Evolutionary conservation across 2,888 invertebrate genomes (phyloP).

Genomic region (Prosopocoilus inquinatus): DNA sequence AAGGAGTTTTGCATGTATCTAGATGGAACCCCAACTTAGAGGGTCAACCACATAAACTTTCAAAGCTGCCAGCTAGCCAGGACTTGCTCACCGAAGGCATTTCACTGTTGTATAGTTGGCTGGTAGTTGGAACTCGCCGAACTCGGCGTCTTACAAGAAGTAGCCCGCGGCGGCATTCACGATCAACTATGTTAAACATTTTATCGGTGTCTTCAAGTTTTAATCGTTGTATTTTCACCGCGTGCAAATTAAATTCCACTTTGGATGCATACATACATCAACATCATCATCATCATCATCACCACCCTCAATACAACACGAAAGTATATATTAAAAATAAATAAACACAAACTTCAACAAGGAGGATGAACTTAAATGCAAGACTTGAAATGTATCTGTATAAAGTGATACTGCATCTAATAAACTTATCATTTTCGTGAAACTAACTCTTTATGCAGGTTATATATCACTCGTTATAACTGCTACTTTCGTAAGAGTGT

Average conservation of each 20-base stretch:
- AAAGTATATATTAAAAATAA: too few species aligned
- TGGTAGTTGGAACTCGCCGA: conserved; percentile 41
- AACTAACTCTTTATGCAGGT: too few species aligned
- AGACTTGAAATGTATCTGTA: too few species aligned
- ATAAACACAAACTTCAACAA: too few species aligned
- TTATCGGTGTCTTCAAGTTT: conserved; percentile 39
- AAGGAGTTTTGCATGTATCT: conserved; percentile 48
- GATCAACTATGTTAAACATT: conserved; percentile 51
- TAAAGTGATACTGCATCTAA: too few species aligned
- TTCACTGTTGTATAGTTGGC: conserved; percentile 35
- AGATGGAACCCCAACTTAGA: conserved; percentile 44
- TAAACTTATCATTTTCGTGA: too few species aligned
- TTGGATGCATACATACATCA: background rate
- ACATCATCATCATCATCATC: too few species aligned
- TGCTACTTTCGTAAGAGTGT: too few species aligned
- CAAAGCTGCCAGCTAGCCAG: conserved; percentile 46
- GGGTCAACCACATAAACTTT: conserved; percentile 53
- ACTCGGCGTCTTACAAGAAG: conserved; percentile 45
- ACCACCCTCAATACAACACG: too few species aligned
- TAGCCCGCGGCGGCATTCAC: conserved; percentile 36
- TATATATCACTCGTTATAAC: too few species aligned
- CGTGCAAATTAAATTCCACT: conserved; percentile 1
- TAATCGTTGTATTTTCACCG: background rate
- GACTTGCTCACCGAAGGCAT: conserved; percentile 46
- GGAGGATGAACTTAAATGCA: too few species aligned